Evolutionary conservation across 2,888 invertebrate species (phyloP), one percentile per base, ranked within the genome.

Genomic region (Agrochola circellaris): DNA sequence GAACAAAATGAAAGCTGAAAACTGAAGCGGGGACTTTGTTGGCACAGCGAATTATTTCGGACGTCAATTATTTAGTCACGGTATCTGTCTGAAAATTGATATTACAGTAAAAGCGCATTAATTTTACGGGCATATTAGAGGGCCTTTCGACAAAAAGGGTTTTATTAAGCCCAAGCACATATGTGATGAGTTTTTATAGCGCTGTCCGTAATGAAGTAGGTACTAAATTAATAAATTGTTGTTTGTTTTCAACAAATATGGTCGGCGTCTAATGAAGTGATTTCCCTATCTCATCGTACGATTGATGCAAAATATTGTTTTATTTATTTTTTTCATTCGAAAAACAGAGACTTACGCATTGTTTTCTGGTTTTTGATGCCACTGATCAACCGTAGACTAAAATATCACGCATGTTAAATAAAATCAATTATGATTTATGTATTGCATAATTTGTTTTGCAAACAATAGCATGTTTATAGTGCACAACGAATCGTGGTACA

Each of bases 1-100:
- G 95, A 95, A 95, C 95, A 95, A 95, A 96, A 96, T 96, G 95
- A 95, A 94, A 95, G 93, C 93, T 95, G 95, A 95, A 96, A 95
- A 96, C 95, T 95, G 96, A 95, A 95, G 94, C 95, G 94, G 91
- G 93, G 95, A 95, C 94, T 95, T 95, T 96, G 96, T 96, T 96
- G 94, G 95, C 94, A 92, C 92, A 94, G 91, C 92, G 94, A 95
- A 96, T 96, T 96, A 95, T 95, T 96, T 94, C 91, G 93, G 92
- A 94, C 94, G 95, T 95, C 95, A 95, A 94, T 95, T 95, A 95
- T 95, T 95, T 95, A 94, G 94, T 93, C 93, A 92, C 93, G 92
- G 93, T 94, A 93, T 94, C 93, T 92, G 90, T 87, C 88, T 92
- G 90, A 90, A 93, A 93, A 93, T 92, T 92, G 88, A 93, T 93